Conservation (phyloP, 2,113 vertebrate species). For the Notechis scutatus region DNA sequence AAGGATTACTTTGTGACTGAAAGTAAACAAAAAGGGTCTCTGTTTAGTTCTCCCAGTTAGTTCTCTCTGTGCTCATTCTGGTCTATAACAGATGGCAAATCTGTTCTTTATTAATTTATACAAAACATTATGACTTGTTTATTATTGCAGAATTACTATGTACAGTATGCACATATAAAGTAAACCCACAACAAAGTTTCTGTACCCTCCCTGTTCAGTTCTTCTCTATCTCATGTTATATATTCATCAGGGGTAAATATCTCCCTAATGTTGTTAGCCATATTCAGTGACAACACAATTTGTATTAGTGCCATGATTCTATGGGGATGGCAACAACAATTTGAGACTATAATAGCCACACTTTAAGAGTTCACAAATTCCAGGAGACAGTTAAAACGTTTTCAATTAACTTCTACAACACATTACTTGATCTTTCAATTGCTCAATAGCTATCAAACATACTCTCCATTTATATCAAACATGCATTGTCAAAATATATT, state of each 20-base stretch:
- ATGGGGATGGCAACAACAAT: not conserved
- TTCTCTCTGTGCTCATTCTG: not conserved
- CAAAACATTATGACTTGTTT: not conserved
- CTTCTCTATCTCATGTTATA: not conserved
- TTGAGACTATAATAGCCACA: not conserved
- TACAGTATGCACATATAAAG: not conserved
- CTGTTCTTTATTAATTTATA: not conserved
- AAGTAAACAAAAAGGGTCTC: slow-evolving; percentile 53
- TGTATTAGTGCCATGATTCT: not conserved
- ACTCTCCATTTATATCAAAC: not conserved
- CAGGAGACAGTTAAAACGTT: not conserved
- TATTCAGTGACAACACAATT: not conserved
- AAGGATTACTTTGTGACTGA: slow-evolving; percentile 54
- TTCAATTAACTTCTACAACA: not conserved
- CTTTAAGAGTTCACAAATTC: not conserved
- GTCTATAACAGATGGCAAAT: not conserved
- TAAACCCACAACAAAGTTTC: not conserved
- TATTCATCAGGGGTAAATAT: not conserved
- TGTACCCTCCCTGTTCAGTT: not conserved
- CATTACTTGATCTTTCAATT: not conserved
- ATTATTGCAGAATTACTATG: not conserved
- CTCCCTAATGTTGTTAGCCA: not conserved
- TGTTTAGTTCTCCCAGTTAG: slow-evolving; percentile 6
- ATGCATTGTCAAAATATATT: not conserved
- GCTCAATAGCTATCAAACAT: not conserved